Evolutionary conservation across 2,113 vertebrate species (phyloP).

Genomic region (Rhinolophus ferrumequinum): DNA sequence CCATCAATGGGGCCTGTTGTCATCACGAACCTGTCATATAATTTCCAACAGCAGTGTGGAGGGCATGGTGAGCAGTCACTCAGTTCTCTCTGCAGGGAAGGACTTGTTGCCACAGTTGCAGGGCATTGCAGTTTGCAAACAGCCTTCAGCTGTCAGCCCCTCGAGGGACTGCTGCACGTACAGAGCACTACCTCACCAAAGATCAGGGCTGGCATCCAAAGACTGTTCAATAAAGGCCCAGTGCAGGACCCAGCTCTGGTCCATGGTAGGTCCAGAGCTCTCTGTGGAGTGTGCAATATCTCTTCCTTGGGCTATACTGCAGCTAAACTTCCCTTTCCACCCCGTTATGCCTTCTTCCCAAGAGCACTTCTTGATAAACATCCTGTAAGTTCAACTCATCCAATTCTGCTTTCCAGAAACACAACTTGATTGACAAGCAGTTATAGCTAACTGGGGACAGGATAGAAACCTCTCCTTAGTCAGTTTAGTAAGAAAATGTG

Average conservation of each 20-base stretch:
- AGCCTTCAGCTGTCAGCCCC: background rate
- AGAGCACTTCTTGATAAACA: background rate
- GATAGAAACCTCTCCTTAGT: background rate
- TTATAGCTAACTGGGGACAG: background rate
- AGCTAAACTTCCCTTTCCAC: background rate
- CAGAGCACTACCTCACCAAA: background rate
- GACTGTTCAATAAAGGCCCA: background rate
- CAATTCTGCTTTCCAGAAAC: background rate
- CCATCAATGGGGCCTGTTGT: too few species aligned
- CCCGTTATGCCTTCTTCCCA: background rate
- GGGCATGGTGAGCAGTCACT: background rate
- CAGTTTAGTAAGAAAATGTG: background rate
- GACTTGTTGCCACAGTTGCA: background rate
- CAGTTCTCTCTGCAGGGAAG: background rate
- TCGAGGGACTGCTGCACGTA: background rate
- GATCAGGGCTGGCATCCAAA: background rate
- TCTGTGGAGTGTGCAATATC: background rate
- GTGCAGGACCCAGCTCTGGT: background rate
- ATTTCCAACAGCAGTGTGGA: background rate
- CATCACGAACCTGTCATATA: background rate
- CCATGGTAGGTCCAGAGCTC: background rate
- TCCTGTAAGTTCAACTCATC: background rate
- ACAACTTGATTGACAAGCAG: background rate
- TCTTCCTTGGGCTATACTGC: background rate
- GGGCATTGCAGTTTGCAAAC: background rate